These are phyloP conservation scores for Rutpela maculata DNA, from an alignment of 2,888 invertebrate species.

Conservation along the genomic window DNA sequence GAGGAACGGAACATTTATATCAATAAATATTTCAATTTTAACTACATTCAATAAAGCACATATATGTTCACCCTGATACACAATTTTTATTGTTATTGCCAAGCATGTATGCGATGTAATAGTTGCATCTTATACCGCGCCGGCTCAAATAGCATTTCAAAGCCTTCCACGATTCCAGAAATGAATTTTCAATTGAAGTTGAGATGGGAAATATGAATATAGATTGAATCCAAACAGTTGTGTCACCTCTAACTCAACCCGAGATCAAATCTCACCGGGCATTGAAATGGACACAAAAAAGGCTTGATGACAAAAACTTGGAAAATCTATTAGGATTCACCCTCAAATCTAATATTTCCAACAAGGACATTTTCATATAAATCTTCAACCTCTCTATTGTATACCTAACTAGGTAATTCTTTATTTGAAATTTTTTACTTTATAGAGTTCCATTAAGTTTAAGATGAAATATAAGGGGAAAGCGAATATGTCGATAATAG, in stretches of 20 bases:
- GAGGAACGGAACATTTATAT: background rate
- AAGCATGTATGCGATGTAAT: constrained; percentile 13
- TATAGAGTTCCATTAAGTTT: background rate
- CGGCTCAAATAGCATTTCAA: constrained; percentile 18
- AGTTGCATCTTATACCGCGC: constrained; percentile 22
- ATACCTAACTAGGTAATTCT: constrained; percentile 20
- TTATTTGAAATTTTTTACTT: constrained; percentile 21
- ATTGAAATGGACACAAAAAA: constrained; percentile 53
- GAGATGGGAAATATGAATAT: constrained; percentile 58
- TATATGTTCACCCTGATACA: background rate
- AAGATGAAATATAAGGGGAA: constrained; percentile 8
- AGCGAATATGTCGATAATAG: constrained; percentile 8
- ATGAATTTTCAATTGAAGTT: constrained; percentile 57
- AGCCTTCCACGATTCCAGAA: constrained; percentile 35
- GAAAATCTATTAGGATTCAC: constrained; percentile 20
- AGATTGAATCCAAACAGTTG: constrained; percentile 57
- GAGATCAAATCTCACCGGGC: constrained; percentile 40
- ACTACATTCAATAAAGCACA: background rate
- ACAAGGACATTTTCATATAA: constrained; percentile 25
- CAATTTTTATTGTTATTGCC: constrained; percentile 3
- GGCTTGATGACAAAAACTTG: constrained; percentile 17
- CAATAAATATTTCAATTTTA: constrained; percentile 4
- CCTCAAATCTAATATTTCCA: constrained; percentile 32
- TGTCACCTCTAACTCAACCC: constrained; percentile 26
- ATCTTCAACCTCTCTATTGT: constrained; percentile 21